Conservation (phyloP, 2,113 vertebrate genomes). For the Channa maculata region DNA sequence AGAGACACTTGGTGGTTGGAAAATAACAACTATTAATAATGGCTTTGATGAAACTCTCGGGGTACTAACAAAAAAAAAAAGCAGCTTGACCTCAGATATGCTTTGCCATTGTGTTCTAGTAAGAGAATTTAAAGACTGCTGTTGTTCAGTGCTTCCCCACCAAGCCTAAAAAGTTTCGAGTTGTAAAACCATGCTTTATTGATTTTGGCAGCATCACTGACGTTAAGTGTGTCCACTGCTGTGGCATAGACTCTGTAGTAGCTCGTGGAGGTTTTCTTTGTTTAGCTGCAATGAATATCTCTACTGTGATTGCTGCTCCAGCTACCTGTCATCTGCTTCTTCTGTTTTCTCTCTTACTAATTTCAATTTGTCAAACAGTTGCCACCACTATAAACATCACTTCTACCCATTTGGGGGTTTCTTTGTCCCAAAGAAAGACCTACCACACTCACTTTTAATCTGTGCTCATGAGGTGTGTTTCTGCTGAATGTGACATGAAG, state of each 20-base stretch:
- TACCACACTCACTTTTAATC: too few species aligned
- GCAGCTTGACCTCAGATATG: conserved; percentile 16
- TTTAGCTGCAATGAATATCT: too few species aligned
- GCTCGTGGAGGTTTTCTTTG: not conserved
- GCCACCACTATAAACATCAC: not conserved
- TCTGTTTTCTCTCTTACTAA: not conserved
- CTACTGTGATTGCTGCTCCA: too few species aligned
- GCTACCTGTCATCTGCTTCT: not conserved
- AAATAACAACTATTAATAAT: conserved; percentile 50
- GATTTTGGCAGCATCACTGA: not conserved
- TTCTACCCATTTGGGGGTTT: not conserved
- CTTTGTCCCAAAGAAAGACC: too few species aligned
- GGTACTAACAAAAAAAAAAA: conserved; percentile 19
- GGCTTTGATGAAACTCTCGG: conserved; percentile 6
- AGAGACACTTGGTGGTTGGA: conserved; percentile 31
- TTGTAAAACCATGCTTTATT: not conserved
- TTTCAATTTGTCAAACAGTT: not conserved
- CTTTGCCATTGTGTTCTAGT: not conserved
- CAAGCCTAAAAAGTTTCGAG: not conserved
- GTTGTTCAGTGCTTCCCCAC: not conserved
- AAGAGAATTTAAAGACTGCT: not conserved
- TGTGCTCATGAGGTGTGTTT: too few species aligned
- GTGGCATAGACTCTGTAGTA: not conserved
- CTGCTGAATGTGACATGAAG: too few species aligned
- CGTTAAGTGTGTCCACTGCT: not conserved